A percentile compares a stretch with the other conserved stretches of the same genome.
phyloP scores from a whole-genome alignment of 2,888 invertebrate genomes.

The Cantharis rufa region DNA sequence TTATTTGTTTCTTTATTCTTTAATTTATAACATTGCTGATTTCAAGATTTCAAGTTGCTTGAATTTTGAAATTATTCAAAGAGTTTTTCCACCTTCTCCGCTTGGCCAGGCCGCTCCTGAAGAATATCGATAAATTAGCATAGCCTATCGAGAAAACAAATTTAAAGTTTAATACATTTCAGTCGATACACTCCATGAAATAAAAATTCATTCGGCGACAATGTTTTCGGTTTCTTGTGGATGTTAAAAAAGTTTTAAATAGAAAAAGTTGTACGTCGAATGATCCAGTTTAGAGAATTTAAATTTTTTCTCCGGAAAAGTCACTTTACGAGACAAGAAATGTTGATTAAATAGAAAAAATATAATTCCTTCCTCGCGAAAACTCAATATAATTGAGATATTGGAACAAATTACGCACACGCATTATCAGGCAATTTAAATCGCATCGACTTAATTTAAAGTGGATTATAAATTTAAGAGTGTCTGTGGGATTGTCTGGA shows the following conservation, averaged over 20 bases:
- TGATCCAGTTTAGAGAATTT: constrained; percentile 10
- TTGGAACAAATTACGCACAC: background rate
- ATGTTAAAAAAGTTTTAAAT: constrained; percentile 13
- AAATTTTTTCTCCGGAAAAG: constrained; percentile 4
- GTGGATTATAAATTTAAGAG: background rate
- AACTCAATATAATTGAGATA: background rate
- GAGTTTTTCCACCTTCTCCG: too few species aligned
- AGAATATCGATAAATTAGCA: background rate
- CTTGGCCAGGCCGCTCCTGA: background rate
- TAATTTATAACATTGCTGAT: too few species aligned
- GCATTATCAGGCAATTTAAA: background rate
- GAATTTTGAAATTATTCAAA: too few species aligned
- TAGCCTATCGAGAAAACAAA: background rate
- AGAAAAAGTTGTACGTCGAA: constrained; percentile 12
- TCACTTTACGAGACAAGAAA: constrained; percentile 12
- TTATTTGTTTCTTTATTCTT: too few species aligned
- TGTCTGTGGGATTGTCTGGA: constrained; percentile 3
- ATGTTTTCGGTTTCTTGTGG: constrained; percentile 2
- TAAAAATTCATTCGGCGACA: background rate
- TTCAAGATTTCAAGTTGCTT: too few species aligned
- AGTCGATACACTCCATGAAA: background rate
- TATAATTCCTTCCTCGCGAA: background rate
- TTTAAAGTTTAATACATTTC: background rate
- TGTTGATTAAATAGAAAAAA: constrained; percentile 1
- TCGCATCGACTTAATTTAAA: background rate